These are phyloP conservation scores for Hypanus sabinus DNA, from an alignment of 2,113 vertebrate genomes.

Conservation along the genomic window DNA sequence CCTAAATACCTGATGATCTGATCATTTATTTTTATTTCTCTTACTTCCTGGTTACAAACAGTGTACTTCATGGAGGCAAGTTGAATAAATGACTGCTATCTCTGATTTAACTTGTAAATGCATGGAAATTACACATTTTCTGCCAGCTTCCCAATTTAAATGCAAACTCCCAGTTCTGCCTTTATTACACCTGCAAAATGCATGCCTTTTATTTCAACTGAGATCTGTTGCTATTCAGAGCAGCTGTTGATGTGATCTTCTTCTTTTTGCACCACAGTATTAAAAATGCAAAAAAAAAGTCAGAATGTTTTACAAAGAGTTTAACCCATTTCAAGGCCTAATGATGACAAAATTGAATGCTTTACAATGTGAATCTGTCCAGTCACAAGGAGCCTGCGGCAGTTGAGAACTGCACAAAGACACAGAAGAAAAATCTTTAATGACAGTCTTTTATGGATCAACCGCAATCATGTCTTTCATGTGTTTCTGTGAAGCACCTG, in stretches of 20 bases:
- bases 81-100: no score
- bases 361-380: slow-evolving; percentile 1
- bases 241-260: neutral
- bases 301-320: neutral
- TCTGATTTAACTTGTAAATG: no score
- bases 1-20: no score
- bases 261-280: neutral
- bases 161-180: no score
- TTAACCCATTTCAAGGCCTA: neutral
- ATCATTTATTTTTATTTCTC: no score
- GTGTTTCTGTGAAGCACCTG: slow-evolving; percentile 26
- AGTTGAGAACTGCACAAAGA: neutral
- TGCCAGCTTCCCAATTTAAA: no score
- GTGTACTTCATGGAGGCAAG: no score
- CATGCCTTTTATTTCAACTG: neutral
- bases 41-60: no score
- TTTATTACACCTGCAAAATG: no score
- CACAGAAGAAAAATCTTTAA: neutral
- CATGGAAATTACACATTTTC: no score
- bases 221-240: neutral
- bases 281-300: neutral
- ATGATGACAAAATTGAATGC: slow-evolving; percentile 21
- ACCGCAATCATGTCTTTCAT: slow-evolving; percentile 33
- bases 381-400: slow-evolving; percentile 3
- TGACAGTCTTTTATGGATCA: slow-evolving; percentile 31